Percentiles rank a stretch among this genome's conserved stretches.
phyloP scores from a whole-genome alignment of 2,113 vertebrate species.

The Suncus etruscus region DNA sequence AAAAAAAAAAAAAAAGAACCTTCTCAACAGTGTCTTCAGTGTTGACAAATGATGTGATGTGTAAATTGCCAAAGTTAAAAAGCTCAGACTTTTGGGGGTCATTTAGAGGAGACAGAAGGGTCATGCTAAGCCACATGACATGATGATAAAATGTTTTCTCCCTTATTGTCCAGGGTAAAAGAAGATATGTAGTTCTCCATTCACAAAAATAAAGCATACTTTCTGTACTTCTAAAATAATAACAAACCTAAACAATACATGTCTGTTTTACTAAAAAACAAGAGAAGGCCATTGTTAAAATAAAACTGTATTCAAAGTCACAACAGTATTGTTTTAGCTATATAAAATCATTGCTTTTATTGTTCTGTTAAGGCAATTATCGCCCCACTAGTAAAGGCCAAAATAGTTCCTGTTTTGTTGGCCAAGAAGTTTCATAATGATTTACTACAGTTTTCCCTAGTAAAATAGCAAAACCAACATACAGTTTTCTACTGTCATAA shows the following conservation, averaged over 20 bases:
- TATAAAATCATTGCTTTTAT: slow-evolving; percentile 54
- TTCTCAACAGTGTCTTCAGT: background rate
- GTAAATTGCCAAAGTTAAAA: background rate
- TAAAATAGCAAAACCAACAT: slow-evolving; percentile 28
- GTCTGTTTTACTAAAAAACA: slow-evolving; percentile 34
- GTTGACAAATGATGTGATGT: background rate
- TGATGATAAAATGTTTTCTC: background rate
- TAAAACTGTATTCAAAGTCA: slow-evolving; percentile 14
- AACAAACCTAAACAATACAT: slow-evolving; percentile 51
- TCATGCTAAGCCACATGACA: background rate
- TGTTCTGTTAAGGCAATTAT: slow-evolving; percentile 42
- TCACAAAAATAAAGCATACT: slow-evolving; percentile 54
- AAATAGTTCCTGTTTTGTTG: slow-evolving; percentile 23
- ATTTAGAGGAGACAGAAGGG: background rate
- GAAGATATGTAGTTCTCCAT: slow-evolving; percentile 21
- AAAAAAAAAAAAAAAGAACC: too few relatives aligned
- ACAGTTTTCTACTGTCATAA: slow-evolving; percentile 29
- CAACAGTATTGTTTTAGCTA: slow-evolving; percentile 22
- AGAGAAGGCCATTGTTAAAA: slow-evolving; percentile 2
- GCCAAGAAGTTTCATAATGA: slow-evolving; percentile 45
- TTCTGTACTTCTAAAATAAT: slow-evolving; percentile 57
- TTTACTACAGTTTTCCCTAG: slow-evolving; percentile 1
- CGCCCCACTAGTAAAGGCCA: slow-evolving; percentile 14
- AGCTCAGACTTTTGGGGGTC: background rate
- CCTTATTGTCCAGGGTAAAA: background rate